Conservation (phyloP, 2,113 vertebrate genomes). For the Stictonetta naevosa region DNA sequence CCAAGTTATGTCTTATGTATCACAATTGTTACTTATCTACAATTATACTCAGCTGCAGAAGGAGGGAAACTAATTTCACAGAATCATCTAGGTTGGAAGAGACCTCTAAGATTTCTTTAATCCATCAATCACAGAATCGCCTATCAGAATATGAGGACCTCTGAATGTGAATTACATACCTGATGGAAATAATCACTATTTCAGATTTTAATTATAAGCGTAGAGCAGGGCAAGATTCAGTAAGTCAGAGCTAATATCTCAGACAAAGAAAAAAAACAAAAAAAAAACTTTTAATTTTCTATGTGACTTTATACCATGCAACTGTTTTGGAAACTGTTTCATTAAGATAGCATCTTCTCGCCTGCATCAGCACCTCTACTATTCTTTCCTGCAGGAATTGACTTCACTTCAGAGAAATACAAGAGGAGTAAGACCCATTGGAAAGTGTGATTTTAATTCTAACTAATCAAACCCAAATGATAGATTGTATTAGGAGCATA, state of each 20-base stretch:
- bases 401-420: neutral
- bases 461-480: neutral
- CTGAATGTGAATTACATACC: neutral
- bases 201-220: neutral
- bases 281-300: conserved; percentile 8
- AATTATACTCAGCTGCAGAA: neutral
- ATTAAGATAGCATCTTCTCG: conserved; percentile 7
- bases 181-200: neutral
- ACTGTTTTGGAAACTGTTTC: conserved; percentile 14
- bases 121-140: neutral
- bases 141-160: neutral
- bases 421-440: neutral
- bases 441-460: neutral
- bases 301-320: conserved; percentile 4
- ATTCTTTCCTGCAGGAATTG: neutral
- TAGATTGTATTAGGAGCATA: neutral
- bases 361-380: neutral
- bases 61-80: conserved; percentile 19
- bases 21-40: neutral
- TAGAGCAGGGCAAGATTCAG: neutral
- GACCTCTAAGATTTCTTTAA: neutral
- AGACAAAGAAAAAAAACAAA: neutral
- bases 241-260: conserved; percentile 9
- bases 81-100: neutral
- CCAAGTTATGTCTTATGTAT: neutral